Base-by-base conservation (phyloP, 2,797 vertebrate species). In the Enteromius radiatus region DNA sequence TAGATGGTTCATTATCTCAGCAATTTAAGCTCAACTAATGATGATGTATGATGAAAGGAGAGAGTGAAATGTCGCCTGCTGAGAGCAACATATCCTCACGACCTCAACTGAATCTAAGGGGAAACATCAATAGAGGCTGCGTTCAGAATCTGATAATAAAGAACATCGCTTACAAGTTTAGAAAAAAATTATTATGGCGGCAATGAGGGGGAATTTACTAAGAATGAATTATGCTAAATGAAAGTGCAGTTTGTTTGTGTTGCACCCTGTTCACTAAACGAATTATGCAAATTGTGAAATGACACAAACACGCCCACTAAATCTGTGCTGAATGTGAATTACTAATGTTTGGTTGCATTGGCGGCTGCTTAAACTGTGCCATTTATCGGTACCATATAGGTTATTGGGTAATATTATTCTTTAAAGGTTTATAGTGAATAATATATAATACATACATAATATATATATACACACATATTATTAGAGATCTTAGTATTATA, bases 31-130 rank as follows among this genome's bases (percentile, higher is more conserved):
- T 52, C 61, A 81, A 65, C 80, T 81, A 81, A 81, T 75, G 80
- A 75, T 81, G 80, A 81, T 81, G 80, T 75, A 81, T 81, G 59
- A 81, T 81, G 70, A 64, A 81, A 64, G 5, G 41, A 63, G 43
- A 74, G 68, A 81, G 56, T 64, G 56, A 81, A 64, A 74, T 56
- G 65, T 79, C 15, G 31, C 80, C 70, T 19, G 45, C 80, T 65
- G 59, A 75, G 70, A 75, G 80, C 56, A 54, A 74, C 69, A 75
- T 45, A 52, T 75, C 45, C 28, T 81, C 31, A 49, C 23, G 3
- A 15, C 31, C 23, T 75, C 59, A 64, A 64, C 59, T 36, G 56
- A 31, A 64, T 81, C 43, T 81, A 71, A 81, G 79, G 59, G 59
- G 43, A 74, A 74, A 47, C 43, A 33, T 74, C 69, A 49, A 81